Conservation (phyloP, 1,140 invertebrate species). For the Tetraneura akinire region DNA sequence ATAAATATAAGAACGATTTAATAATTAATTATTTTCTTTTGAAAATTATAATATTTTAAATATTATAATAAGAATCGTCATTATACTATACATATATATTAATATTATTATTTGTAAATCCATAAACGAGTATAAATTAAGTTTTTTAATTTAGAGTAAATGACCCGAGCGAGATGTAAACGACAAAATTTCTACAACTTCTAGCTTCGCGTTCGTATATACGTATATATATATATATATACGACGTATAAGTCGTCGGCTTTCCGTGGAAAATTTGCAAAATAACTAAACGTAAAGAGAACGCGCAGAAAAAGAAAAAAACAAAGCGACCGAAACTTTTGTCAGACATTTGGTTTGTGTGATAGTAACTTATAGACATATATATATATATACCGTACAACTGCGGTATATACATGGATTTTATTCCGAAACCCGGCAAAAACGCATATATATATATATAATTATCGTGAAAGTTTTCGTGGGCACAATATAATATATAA, state of each 20-base stretch:
- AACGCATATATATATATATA: neutral
- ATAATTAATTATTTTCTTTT: too few species aligned
- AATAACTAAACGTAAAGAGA: slow-evolving; percentile 12
- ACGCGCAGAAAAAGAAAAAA: neutral
- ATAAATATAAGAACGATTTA: too few species aligned
- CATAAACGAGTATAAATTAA: neutral
- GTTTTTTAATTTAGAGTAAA: neutral
- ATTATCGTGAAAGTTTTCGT: slow-evolving; percentile 43
- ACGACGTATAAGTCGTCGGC: too few species aligned
- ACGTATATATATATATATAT: too few species aligned
- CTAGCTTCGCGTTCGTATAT: neutral
- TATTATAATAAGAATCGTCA: too few species aligned
- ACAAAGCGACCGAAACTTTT: slow-evolving; percentile 18
- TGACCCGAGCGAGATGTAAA: neutral
- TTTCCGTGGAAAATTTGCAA: neutral
- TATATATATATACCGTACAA: too few species aligned
- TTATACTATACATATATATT: too few species aligned
- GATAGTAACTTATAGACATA: neutral
- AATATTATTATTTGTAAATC: too few species aligned
- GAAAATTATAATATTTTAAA: too few species aligned
- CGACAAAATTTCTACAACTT: neutral
- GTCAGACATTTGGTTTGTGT: slow-evolving; percentile 16
- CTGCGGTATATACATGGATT: neutral
- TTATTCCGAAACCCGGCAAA: neutral
- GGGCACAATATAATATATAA: neutral